Conservation (phyloP, 2,888 invertebrate species). For the Globia sparganii region DNA sequence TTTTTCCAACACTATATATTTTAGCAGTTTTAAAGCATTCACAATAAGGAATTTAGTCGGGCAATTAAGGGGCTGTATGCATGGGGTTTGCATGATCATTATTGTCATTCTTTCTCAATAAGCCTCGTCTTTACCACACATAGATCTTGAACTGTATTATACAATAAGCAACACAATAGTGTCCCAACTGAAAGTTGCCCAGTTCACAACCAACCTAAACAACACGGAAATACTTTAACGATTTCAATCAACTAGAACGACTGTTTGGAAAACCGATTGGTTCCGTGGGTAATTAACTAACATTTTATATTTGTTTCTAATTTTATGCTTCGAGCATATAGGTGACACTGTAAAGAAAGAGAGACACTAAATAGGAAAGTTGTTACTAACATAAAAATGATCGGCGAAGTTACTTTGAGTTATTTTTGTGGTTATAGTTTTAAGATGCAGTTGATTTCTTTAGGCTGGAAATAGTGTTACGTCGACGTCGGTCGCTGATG, state of each 20-base stretch:
- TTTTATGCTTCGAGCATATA: slow-evolving; percentile 13
- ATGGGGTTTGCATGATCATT: too few relatives aligned
- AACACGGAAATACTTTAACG: slow-evolving; percentile 30
- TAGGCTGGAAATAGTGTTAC: too few relatives aligned
- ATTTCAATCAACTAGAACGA: slow-evolving; percentile 40
- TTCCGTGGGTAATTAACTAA: slow-evolving; percentile 39
- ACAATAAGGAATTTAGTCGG: not conserved
- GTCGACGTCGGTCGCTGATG: too few relatives aligned
- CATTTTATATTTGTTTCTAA: slow-evolving; percentile 31
- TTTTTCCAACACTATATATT: not conserved
- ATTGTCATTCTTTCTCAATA: not conserved
- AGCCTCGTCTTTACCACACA: not conserved
- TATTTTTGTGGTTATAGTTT: not conserved
- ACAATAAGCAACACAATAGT: too few relatives aligned
- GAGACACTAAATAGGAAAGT: not conserved
- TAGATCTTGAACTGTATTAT: too few relatives aligned
- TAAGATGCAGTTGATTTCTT: not conserved
- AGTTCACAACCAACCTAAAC: not conserved
- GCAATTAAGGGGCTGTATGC: too few relatives aligned
- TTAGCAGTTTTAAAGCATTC: not conserved
- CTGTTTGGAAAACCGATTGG: slow-evolving; percentile 43
- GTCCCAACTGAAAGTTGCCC: slow-evolving; percentile 30
- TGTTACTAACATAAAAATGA: not conserved
- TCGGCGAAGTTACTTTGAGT: not conserved
- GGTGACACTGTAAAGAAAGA: slow-evolving; percentile 16